Conservation (phyloP, 1,140 invertebrate genomes). For the Papilio xuthus region DNA sequence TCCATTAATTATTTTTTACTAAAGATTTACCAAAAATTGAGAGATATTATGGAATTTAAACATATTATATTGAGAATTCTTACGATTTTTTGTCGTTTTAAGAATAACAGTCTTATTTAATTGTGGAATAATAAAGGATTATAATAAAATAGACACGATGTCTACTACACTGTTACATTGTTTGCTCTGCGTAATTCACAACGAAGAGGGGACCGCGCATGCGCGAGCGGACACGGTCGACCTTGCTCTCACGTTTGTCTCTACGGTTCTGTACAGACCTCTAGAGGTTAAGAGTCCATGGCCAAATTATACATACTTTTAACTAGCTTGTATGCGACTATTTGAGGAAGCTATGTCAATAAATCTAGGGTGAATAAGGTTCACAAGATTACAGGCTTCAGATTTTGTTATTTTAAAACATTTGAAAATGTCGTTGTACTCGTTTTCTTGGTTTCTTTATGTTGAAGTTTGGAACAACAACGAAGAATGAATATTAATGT, state of each 20-base stretch:
- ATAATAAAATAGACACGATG: background rate
- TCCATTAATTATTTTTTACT: background rate
- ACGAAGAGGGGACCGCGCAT: conserved; percentile 52
- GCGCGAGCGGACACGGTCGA: conserved; percentile 42
- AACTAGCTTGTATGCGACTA: conserved; percentile 8
- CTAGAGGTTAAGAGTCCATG: conserved; percentile 49
- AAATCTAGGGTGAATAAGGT: background rate
- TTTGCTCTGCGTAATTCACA: conserved; percentile 37
- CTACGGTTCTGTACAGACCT: conserved; percentile 46
- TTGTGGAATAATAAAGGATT: background rate
- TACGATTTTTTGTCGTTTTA: background rate
- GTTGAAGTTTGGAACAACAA: background rate
- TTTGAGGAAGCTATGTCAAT: background rate
- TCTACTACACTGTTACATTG: conserved; percentile 40
- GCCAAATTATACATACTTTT: conserved; percentile 41
- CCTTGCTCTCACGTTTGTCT: conserved; percentile 63
- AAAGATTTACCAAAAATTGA: background rate
- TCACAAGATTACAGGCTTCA: background rate
- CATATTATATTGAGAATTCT: background rate
- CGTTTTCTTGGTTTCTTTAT: background rate
- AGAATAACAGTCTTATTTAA: background rate
- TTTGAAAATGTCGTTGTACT: background rate
- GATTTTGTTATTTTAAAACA: background rate
- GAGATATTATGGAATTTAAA: background rate
- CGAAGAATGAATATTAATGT: too few relatives aligned